Base-by-base conservation (phyloP, 1,140 invertebrate species). In the Mesaphorura yosii region DNA sequence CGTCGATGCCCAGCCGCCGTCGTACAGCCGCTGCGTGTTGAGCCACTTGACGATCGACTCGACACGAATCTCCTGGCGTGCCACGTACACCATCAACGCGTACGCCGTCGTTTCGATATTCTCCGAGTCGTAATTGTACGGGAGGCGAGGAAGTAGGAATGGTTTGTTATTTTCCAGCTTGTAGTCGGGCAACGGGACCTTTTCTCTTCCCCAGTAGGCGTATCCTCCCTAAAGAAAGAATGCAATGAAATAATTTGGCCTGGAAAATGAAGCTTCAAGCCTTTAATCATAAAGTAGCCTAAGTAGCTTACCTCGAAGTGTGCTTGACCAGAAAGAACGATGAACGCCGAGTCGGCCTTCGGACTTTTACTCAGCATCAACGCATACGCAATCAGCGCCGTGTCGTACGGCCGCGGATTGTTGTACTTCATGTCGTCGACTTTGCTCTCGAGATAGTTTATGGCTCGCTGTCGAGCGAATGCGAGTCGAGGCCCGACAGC, bases 81-180 rank as follows among this genome's bases (percentile, higher is more conserved):
- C 80, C 38, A 88, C 85, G 66, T 92, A 88, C 0, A 88, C 83
- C 57, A 95, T 68, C n/a, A 97, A 70, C 2, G 85, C 91, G 66
- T 93, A 96, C 0, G 90, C 84, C 0, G 91, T 95, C 0, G 89
- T 81, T 66, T 92, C 90, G 26, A 95, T 86, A 67, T 95, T 94
- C 61, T 84, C 81, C 0, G 86, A 81, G 70, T 96, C 91, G 67
- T 88, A 92, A 60, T 80, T 80, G 64, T 88, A 86, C 0, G 86
- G 84, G 49, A 91, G 68, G 0, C 91, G 77, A 0, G 91, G 88
- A n/a, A 91, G 65, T 1, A 85, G 69, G 74, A 91, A 93, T 1
- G 85, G 86, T 64, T 87, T 86, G 66, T 92, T 87, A 70, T 91
- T 91, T 69, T 92, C 88, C 58, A 83, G 75, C 68, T 89, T 90